phyloP scores from a whole-genome alignment of 2,888 invertebrate genomes.

The Melangyna quadrimaculata region DNA sequence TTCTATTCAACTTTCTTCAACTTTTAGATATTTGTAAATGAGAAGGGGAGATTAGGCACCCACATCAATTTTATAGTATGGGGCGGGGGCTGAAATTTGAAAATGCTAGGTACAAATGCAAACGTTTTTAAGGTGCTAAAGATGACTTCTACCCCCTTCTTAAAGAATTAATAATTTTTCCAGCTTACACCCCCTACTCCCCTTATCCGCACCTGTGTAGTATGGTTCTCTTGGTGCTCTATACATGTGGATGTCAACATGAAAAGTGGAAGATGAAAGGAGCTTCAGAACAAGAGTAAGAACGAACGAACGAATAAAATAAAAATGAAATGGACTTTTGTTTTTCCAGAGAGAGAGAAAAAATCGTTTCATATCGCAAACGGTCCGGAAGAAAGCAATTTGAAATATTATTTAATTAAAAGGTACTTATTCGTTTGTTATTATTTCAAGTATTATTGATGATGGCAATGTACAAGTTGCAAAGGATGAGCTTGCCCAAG shows the following conservation, averaged over 20 bases:
- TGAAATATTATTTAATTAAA: constrained; percentile 71
- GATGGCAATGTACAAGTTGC: constrained; percentile 30
- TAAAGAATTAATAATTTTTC: neutral
- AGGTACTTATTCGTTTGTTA: constrained; percentile 54
- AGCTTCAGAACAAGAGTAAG: neutral
- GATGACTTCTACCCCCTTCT: neutral
- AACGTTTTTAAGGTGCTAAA: too few relatives aligned
- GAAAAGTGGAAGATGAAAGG: constrained; percentile 5
- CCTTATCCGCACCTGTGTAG: neutral
- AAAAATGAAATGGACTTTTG: constrained; percentile 58
- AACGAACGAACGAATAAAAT: neutral
- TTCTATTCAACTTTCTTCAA: too few relatives aligned
- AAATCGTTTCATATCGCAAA: constrained; percentile 37
- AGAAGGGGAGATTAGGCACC: too few relatives aligned
- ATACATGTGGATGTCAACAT: constrained; percentile 25
- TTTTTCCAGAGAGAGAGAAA: constrained; percentile 40
- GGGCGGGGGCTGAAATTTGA: too few relatives aligned
- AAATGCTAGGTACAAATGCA: too few relatives aligned
- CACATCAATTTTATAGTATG: too few relatives aligned
- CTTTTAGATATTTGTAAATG: too few relatives aligned
- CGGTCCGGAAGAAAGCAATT: constrained; percentile 66
- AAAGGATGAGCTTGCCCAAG: neutral
- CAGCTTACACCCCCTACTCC: neutral
- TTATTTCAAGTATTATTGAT: constrained; percentile 60
- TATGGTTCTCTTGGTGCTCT: neutral